Evolutionary conservation across 2,113 vertebrate genomes (phyloP), one percentile per base, ranked within the genome.

Genomic region (Oenanthe melanoleuca): DNA sequence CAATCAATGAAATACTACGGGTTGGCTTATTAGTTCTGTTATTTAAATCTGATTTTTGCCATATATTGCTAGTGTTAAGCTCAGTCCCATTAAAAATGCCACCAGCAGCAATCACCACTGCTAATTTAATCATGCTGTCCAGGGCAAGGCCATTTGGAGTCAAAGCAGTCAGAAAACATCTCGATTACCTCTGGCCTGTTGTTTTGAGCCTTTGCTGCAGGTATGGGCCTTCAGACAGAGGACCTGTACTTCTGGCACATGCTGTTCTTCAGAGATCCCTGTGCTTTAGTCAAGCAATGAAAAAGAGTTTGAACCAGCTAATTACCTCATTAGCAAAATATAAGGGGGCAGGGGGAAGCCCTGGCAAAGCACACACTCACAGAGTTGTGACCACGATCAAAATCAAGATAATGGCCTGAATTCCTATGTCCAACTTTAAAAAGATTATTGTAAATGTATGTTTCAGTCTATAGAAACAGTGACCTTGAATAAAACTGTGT

Each of bases 201-300:
- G 69, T 52, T 86, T 28, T 42, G 3, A 45, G 80, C 78, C 84
- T 85, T 70, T 61, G 77, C 47, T 80, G 94, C 81, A 80, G 94
- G 60, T 72, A 78, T 33, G 92, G 94, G 24, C 84, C 83, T 86
- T 91, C 96, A 55, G 31, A 84, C 88, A 94, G 63, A n/a, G 78
- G 74, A 77, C 34, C 64, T 89, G 95, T 89, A 95, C 42, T 38
- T 83, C 73, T 88, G 85, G 95, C 93, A 97, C 89, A 91, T 88
- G 91, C 88, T 95, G 81, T 69, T 96, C 93, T 96, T 97, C 89
- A 65, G 95, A 97, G 83, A 96, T 28, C 79, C 59, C 91, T 83
- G 40, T 73, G 84, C 86, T 96, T 72, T 3, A 78, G n/a, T 83
- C 37, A 71, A 82, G 83, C 38, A 65, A 73, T 63, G 63, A 49